Evolutionary conservation across 37 sponge, comb jelly and placozoan species (phyloP).

Genomic region (Tethya wilhelma): DNA sequence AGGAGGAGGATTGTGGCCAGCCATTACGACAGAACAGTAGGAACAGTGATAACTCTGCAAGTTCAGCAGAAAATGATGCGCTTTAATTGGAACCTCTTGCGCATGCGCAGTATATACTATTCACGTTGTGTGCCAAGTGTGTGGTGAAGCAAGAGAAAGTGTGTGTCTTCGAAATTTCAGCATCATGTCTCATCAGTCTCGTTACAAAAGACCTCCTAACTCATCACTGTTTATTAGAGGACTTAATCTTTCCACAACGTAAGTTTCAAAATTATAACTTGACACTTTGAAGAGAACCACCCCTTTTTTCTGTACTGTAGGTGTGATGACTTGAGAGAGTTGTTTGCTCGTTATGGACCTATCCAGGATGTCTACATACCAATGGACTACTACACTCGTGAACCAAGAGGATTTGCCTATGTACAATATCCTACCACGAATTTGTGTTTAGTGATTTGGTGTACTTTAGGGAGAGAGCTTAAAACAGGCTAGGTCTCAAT

Average conservation of each 20-base stretch:
- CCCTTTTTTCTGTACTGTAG: conserved; percentile 22
- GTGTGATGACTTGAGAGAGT: conserved; percentile 86
- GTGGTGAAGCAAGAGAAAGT: too few relatives aligned
- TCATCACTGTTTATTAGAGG: conserved; percentile 85
- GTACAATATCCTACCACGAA: conserved; percentile 92
- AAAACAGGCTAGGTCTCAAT: too few relatives aligned
- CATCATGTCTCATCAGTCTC: conserved; percentile 6
- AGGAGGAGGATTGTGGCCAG: not conserved
- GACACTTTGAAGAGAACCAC: too few relatives aligned
- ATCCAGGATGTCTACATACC: conserved; percentile 97
- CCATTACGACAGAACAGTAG: too few relatives aligned
- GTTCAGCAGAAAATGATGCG: not conserved
- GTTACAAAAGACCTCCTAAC: conserved; percentile 83
- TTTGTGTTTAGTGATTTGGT: too few relatives aligned
- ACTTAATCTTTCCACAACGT: conserved; percentile 79
- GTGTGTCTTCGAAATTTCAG: too few relatives aligned
- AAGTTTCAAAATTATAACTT: conserved; percentile 11
- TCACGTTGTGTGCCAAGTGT: too few relatives aligned
- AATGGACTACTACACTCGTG: conserved; percentile 93
- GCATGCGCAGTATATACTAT: too few relatives aligned
- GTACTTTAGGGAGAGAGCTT: too few relatives aligned
- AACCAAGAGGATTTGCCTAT: conserved; percentile 98
- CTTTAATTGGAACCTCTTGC: not conserved
- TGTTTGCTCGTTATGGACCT: conserved; percentile 91
- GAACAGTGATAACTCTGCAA: too few relatives aligned